Conservation (phyloP, 37 sponge, comb jelly and placozoan genomes). For the Halichondria panicea region DNA sequence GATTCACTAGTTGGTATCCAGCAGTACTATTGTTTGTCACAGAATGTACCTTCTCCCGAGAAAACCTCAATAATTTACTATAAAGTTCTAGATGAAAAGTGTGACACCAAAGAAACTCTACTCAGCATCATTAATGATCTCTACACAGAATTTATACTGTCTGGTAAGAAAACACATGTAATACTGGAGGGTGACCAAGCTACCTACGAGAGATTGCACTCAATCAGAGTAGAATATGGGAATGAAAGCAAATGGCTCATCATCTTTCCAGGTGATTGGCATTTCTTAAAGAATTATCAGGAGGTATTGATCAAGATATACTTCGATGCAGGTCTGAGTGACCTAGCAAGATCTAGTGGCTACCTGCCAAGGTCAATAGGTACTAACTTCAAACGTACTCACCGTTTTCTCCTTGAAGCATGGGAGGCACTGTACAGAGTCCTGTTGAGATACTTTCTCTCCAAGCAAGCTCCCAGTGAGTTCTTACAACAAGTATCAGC, state of each 20-base stretch:
- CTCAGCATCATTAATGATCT: conserved; percentile 9
- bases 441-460: conserved; percentile 2
- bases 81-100: neutral
- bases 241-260: conserved; percentile 15
- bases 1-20: conserved; percentile 4
- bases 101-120: conserved; percentile 17
- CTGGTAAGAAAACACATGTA: neutral
- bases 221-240: conserved; percentile 16
- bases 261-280: conserved; percentile 43
- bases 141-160: neutral
- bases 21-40: neutral
- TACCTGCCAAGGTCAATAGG: conserved; percentile 8
- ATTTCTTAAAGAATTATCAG: conserved; percentile 24
- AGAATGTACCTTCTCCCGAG: conserved; percentile 6
- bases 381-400: conserved; percentile 14
- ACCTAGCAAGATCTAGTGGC: conserved; percentile 24
- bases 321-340: conserved; percentile 31
- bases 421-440: conserved; percentile 26
- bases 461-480: neutral
- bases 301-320: conserved; percentile 12
- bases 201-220: neutral
- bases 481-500: neutral
- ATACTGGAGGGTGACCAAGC: conserved; percentile 15
- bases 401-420: conserved; percentile 15
- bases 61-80: neutral